phyloP scores from a whole-genome alignment of 2,113 vertebrate species.

The Sceloporus undulatus region DNA sequence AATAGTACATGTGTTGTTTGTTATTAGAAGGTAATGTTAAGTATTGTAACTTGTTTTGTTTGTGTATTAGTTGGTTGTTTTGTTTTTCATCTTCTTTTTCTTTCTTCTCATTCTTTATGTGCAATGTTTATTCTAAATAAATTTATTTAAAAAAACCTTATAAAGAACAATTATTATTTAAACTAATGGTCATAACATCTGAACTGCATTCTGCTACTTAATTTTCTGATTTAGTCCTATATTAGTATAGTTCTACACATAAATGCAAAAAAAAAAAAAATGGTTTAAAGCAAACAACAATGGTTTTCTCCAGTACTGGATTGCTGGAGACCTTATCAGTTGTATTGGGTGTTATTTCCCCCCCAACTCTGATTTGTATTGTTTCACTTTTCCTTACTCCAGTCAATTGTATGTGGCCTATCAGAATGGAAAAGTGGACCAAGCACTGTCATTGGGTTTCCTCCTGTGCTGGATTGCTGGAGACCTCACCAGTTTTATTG shows the following conservation, averaged over 20 bases:
- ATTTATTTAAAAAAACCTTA: too few species aligned
- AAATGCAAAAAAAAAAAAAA: too few species aligned
- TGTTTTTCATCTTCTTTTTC: too few species aligned
- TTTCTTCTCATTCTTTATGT: too few species aligned
- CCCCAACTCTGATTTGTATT: constrained; percentile 1
- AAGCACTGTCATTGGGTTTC: constrained; percentile 78
- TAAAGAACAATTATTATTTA: too few species aligned
- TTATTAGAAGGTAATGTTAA: too few species aligned
- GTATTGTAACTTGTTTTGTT: too few species aligned
- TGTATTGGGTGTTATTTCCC: neutral
- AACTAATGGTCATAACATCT: too few species aligned
- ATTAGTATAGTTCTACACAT: neutral
- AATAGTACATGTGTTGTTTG: too few species aligned
- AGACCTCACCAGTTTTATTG: constrained; percentile 74
- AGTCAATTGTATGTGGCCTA: constrained; percentile 76
- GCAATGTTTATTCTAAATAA: too few species aligned
- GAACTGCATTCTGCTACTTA: too few species aligned
- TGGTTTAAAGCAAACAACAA: neutral
- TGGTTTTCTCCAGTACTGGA: neutral
- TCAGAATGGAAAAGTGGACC: constrained; percentile 75
- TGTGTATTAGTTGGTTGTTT: too few species aligned
- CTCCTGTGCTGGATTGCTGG: constrained; percentile 78
- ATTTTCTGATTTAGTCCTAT: neutral
- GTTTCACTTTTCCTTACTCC: neutral
- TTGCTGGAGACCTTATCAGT: neutral